Conservation (phyloP, 2,113 vertebrate species). For the Tachysurus fulvidraco region DNA sequence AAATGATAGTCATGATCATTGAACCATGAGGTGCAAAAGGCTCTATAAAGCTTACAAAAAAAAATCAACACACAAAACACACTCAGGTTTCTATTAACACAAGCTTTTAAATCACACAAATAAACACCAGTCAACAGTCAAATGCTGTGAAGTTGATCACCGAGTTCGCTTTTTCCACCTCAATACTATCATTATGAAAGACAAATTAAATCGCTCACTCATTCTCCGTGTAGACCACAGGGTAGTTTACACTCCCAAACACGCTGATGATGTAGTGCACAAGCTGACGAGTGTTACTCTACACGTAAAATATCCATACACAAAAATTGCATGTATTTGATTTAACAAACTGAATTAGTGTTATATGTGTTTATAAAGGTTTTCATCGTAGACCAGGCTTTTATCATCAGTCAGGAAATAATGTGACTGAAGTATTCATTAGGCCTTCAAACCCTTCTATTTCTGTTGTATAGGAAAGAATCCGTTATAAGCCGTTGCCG, state of each 20-base stretch:
- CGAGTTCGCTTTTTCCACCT: slow-evolving; percentile 13
- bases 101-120: slow-evolving; percentile 2
- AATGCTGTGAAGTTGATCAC: slow-evolving; percentile 21
- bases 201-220: slow-evolving; percentile 20
- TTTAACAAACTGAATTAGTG: slow-evolving; percentile 4
- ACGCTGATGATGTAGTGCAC: slow-evolving; percentile 26
- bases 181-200: slow-evolving; percentile 35
- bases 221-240: slow-evolving; percentile 2
- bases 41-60: background rate
- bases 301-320: background rate
- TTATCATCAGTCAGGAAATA: background rate
- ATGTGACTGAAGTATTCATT: background rate
- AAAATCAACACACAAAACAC: slow-evolving; percentile 11
- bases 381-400: background rate
- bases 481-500: background rate
- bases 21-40: background rate
- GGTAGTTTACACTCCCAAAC: slow-evolving; percentile 22
- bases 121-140: background rate
- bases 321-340: slow-evolving; percentile 1
- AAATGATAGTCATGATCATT: slow-evolving; percentile 1
- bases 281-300: background rate
- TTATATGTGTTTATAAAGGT: background rate
- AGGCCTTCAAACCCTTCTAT: background rate
- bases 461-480: background rate
- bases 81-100: background rate